Percentiles rank a stretch among this genome's conserved stretches.
These are phyloP conservation scores for Crepidodera aurea DNA, from an alignment of 2,888 invertebrate genomes.

Conservation along the genomic window DNA sequence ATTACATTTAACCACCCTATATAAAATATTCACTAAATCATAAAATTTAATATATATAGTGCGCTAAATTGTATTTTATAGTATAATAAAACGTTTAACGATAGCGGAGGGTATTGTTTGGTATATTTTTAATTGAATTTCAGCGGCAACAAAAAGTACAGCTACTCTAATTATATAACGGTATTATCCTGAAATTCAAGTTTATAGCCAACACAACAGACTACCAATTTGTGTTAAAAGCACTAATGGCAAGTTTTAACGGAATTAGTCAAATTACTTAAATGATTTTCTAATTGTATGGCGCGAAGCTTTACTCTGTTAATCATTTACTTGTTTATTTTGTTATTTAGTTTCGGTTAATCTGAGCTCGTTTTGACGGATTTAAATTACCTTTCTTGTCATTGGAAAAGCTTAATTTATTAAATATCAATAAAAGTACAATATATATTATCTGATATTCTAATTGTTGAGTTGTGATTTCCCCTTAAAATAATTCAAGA, in stretches of 20 bases:
- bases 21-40: constrained; percentile 2
- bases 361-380: no score
- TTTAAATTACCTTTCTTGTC: no score
- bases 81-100: constrained; percentile 25
- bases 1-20: neutral
- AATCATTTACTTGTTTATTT: neutral
- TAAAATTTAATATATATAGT: constrained; percentile 11
- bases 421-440: no score
- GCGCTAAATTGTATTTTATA: constrained; percentile 20
- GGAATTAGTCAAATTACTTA: constrained; percentile 10
- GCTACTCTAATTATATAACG: constrained; percentile 17
- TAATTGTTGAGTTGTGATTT: no score
- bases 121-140: constrained; percentile 20
- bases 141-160: constrained; percentile 4
- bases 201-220: constrained; percentile 11
- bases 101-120: constrained; percentile 16
- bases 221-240: constrained; percentile 25
- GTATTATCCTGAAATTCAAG: constrained; percentile 17
- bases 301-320: neutral
- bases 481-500: no score
- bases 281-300: constrained; percentile 8
- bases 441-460: no score
- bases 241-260: neutral
- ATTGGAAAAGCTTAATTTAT: no score
- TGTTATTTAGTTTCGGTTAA: no score